A percentile compares a stretch with the other conserved stretches of the same genome.
phyloP scores from a whole-genome alignment of 2,113 vertebrate genomes.

The Ctenomys sociabilis region DNA sequence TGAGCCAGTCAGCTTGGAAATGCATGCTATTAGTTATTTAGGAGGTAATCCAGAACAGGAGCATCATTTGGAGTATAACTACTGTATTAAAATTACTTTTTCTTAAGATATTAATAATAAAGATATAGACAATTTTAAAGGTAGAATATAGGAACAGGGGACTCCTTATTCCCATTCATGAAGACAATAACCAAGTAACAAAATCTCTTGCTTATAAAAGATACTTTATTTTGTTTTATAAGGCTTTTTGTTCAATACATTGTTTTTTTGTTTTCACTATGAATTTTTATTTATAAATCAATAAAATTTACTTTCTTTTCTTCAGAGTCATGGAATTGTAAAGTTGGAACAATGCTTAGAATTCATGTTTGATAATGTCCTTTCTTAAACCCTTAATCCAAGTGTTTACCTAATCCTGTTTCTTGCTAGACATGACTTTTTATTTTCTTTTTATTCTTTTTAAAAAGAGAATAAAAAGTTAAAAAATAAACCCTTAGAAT shows the following conservation, averaged over 20 bases:
- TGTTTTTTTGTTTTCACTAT: background rate
- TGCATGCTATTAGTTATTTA: background rate
- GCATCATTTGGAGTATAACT: background rate
- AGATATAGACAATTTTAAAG: background rate
- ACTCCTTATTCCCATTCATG: background rate
- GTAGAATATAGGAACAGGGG: background rate
- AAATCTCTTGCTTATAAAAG: constrained; percentile 13
- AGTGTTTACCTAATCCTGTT: background rate
- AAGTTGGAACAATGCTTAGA: background rate
- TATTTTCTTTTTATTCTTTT: no score
- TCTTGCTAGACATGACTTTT: background rate
- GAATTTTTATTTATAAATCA: background rate
- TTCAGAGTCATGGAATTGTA: background rate
- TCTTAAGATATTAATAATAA: background rate
- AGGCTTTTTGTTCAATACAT: background rate
- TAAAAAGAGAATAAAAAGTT: no score
- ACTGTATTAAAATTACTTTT: background rate
- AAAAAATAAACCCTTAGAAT: no score
- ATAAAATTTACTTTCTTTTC: background rate
- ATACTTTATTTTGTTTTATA: background rate
- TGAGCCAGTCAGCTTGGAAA: background rate
- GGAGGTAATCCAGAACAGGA: background rate
- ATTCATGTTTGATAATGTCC: background rate
- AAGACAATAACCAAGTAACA: background rate
- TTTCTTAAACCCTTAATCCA: background rate